Evolutionary conservation across 1,140 invertebrate species (phyloP).

Genomic region (Macrosteles quadrilineatus): DNA sequence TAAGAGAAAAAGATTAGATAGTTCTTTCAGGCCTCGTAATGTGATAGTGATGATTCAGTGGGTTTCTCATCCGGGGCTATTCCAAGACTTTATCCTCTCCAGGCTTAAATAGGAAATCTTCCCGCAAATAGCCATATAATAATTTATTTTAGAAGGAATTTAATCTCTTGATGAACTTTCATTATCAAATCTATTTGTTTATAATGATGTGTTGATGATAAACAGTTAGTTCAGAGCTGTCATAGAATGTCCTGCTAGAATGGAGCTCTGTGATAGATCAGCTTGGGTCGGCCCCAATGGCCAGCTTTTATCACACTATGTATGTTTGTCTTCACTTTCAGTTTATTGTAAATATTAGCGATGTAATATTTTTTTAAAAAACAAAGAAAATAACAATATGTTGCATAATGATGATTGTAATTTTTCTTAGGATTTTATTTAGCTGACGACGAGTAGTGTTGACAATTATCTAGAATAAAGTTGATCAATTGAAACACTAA

Average conservation of each 20-base stretch:
- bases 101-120: too few relatives aligned
- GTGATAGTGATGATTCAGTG: too few relatives aligned
- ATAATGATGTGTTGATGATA: too few relatives aligned
- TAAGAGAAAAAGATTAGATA: too few relatives aligned
- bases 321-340: conserved; percentile 28
- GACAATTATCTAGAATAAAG: conserved; percentile 32
- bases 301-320: conserved; percentile 19
- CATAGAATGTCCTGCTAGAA: conserved; percentile 18
- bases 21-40: too few relatives aligned
- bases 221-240: too few relatives aligned
- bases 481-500: conserved; percentile 27
- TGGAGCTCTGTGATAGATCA: conserved; percentile 6
- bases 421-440: conserved; percentile 31
- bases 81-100: too few relatives aligned
- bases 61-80: too few relatives aligned
- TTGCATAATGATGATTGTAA: conserved; percentile 28
- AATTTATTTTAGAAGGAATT: too few relatives aligned
- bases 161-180: too few relatives aligned
- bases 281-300: conserved; percentile 10
- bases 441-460: conserved; percentile 29
- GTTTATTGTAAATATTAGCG: conserved; percentile 30
- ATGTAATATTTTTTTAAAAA: conserved; percentile 33
- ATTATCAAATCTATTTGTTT: too few relatives aligned
- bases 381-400: conserved; percentile 28
- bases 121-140: too few relatives aligned